Conservation (phyloP, 2,888 invertebrate genomes). For the Drosophila mimetica region DNA sequence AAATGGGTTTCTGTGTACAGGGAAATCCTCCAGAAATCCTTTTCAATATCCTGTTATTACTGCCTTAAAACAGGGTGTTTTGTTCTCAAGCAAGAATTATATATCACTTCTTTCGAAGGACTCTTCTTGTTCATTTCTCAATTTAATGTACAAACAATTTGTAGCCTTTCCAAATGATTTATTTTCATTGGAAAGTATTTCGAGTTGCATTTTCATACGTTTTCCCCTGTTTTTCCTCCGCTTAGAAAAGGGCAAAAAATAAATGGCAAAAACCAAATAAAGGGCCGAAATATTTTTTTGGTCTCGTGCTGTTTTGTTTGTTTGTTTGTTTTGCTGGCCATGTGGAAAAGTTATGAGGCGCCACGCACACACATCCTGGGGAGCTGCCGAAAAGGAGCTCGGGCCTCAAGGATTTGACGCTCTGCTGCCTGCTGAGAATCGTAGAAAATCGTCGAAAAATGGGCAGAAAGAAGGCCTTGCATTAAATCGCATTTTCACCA, state of each 20-base stretch:
- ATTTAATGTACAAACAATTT: neutral
- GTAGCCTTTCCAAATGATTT: neutral
- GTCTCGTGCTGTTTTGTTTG: constrained; percentile 3
- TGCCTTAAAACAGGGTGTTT: neutral
- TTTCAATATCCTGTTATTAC: constrained; percentile 9
- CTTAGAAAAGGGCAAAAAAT: neutral
- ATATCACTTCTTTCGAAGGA: too few relatives aligned
- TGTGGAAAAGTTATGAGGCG: constrained; percentile 63
- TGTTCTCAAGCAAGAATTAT: neutral
- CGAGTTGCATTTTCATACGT: neutral
- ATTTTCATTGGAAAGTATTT: neutral
- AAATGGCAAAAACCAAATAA: neutral
- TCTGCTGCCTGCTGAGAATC: constrained; percentile 17
- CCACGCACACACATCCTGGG: constrained; percentile 27
- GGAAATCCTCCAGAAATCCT: constrained; percentile 30
- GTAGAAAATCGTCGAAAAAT: constrained; percentile 6
- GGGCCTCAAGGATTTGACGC: constrained; percentile 32
- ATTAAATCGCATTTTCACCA: constrained; percentile 17
- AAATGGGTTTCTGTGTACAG: constrained; percentile 42
- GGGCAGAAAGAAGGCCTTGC: constrained; percentile 4
- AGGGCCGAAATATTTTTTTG: constrained; percentile 14
- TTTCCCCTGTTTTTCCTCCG: constrained; percentile 13
- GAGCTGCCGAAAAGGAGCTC: constrained; percentile 5
- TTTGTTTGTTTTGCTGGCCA: constrained; percentile 27
- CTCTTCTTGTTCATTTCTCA: neutral